Percentiles rank a stretch among this genome's conserved stretches.
These are phyloP conservation scores for Cacatua alba DNA, from an alignment of 2,113 vertebrate species.

Conservation along the genomic window DNA sequence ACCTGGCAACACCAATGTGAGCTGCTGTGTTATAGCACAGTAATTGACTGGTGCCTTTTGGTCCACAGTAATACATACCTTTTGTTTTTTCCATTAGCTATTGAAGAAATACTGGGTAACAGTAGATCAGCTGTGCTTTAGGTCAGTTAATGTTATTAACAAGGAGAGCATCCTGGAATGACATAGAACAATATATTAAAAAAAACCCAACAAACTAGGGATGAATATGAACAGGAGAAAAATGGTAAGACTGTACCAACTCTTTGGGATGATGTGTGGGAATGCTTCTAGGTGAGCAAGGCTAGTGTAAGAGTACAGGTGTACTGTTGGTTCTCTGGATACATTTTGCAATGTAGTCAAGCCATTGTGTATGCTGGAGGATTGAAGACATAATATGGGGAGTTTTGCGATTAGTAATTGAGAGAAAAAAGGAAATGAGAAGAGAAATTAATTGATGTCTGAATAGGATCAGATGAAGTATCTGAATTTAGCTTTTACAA, in stretches of 20 bases:
- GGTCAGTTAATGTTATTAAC: neutral
- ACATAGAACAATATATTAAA: neutral
- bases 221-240: neutral
- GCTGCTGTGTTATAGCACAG: neutral
- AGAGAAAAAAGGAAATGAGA: neutral
- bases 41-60: neutral
- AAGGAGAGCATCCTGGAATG: neutral
- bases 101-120: neutral
- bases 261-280: neutral
- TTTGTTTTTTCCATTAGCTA: neutral
- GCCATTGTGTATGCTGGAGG: neutral
- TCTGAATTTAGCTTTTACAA: neutral
- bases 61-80: neutral
- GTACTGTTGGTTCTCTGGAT: neutral
- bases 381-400: neutral
- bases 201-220: neutral
- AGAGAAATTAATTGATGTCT: neutral
- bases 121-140: neutral
- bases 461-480: neutral
- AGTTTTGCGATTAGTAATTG: neutral
- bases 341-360: neutral
- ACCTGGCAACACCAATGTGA: neutral
- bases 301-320: neutral
- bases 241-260: accelerated
- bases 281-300: neutral